Base-by-base conservation (phyloP, 2,888 invertebrate genomes). In the Pristionchus fissidentatus region DNA sequence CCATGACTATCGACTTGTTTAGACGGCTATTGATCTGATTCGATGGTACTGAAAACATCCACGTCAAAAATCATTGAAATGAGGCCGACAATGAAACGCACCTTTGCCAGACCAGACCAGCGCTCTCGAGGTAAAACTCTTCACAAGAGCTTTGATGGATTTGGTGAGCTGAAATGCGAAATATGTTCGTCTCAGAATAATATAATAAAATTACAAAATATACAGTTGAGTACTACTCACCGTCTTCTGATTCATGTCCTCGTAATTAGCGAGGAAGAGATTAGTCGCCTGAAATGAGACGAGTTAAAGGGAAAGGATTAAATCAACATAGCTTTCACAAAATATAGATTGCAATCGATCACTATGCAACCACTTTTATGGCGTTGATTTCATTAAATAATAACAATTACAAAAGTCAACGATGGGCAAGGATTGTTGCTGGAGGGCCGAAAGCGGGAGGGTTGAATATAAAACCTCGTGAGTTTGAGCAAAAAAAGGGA, bases 271-370 rank as follows among this genome's bases (percentile, higher is more conserved):
- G 22, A 19, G 22, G 41, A 66, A 66, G 66, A 66, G 66, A n/a
- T 66, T 66, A 8, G 41, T 19, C 8, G 66, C 22, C 66, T 66
- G 41, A 66, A 66, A 66, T n/a, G n/a, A n/a, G n/a, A n/a, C n/a
- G n/a, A n/a, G n/a, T n/a, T n/a, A n/a, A n/a, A n/a, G n/a, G n/a
- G n/a, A n/a, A n/a, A n/a, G n/a, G n/a, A n/a, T n/a, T n/a, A n/a
- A n/a, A n/a, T n/a, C n/a, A n/a, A n/a, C n/a, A n/a, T n/a, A n/a
- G n/a, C n/a, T n/a, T n/a, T n/a, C n/a, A n/a, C n/a, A n/a, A n/a
- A n/a, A n/a, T n/a, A n/a, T n/a, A n/a, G n/a, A n/a, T n/a, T n/a
- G n/a, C n/a, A n/a, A n/a, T n/a, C n/a, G n/a, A n/a, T n/a, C n/a
- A n/a, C n/a, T n/a, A n/a, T n/a, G n/a, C n/a, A n/a, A n/a, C n/a